A percentile compares a stretch with the other conserved stretches of the same genome.
Evolutionary conservation across 2,113 vertebrate species (phyloP).

Genomic region (Melanotaenia duboulayi): DNA sequence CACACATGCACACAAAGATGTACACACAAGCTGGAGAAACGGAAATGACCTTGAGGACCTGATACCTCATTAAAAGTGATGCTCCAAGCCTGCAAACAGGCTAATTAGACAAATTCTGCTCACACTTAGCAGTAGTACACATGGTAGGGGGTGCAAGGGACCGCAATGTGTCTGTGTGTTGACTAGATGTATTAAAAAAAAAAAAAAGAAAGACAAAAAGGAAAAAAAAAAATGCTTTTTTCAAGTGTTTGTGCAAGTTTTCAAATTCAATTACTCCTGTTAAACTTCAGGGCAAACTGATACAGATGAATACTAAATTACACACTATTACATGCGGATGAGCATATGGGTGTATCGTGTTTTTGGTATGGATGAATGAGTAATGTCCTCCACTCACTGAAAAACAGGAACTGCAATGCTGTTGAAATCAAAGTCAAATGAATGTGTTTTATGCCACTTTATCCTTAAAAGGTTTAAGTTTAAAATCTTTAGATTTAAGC

Average conservation of each 20-base stretch:
- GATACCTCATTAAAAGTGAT: slow-evolving; percentile 83
- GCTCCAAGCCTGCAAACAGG: slow-evolving; percentile 72
- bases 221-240: slow-evolving; percentile 28
- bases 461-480: slow-evolving; percentile 2
- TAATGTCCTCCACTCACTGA: slow-evolving; percentile 15
- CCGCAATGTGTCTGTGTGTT: slow-evolving; percentile 48
- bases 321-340: slow-evolving; percentile 8
- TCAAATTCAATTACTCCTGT: slow-evolving; percentile 62
- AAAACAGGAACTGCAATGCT: slow-evolving; percentile 14
- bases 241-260: slow-evolving; percentile 44
- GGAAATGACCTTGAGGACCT: slow-evolving; percentile 81
- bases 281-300: slow-evolving; percentile 47
- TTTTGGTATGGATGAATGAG: slow-evolving; percentile 47
- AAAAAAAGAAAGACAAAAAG: slow-evolving; percentile 3
- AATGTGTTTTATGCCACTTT: slow-evolving; percentile 5
- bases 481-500: background rate
- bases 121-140: slow-evolving; percentile 69
- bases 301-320: slow-evolving; percentile 21
- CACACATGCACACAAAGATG: slow-evolving; percentile 31
- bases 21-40: slow-evolving; percentile 59
- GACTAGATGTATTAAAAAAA: slow-evolving; percentile 55
- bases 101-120: slow-evolving; percentile 80
- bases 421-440: background rate
- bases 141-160: slow-evolving; percentile 55
- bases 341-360: slow-evolving; percentile 47